Evolutionary conservation across 1,140 invertebrate genomes (phyloP).

Genomic region (Nephila pilipes): DNA sequence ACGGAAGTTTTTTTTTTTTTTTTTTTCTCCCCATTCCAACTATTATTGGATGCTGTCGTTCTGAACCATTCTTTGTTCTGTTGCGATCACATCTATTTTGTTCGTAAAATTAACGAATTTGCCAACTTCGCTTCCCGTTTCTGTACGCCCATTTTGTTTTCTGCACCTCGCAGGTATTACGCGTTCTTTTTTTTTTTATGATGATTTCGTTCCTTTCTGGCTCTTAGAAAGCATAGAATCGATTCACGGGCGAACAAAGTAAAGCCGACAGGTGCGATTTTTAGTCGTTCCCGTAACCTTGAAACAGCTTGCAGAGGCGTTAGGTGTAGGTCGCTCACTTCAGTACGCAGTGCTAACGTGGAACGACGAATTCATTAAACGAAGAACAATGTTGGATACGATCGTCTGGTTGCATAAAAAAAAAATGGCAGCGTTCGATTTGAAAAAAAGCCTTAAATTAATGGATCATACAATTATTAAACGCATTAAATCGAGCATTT

Average conservation of each 20-base stretch:
- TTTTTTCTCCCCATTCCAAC: neutral
- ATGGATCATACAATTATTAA: no score
- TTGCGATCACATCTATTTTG: neutral
- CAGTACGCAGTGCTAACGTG: neutral
- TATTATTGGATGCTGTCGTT: slow-evolving; percentile 4
- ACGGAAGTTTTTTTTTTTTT: neutral
- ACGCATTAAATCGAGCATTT: no score
- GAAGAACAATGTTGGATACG: no score
- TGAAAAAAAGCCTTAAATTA: neutral
- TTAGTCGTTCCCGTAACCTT: slow-evolving; percentile 61
- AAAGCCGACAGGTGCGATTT: slow-evolving; percentile 43
- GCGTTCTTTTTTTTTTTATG: neutral
- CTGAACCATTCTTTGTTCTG: neutral
- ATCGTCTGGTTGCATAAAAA: no score
- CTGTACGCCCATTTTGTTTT: neutral
- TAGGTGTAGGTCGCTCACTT: slow-evolving; percentile 46
- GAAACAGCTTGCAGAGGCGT: slow-evolving; percentile 59
- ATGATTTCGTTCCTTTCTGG: neutral
- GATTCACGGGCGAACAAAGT: neutral
- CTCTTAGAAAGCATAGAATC: neutral
- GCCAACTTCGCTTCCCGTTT: neutral
- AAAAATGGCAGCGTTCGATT: neutral
- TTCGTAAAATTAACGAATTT: neutral
- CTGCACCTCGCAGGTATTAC: neutral
- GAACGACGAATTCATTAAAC: neutral